Percentiles rank a stretch among this genome's conserved stretches.
Conservation (phyloP, 2,113 vertebrate species). For the Panurus biarmicus region DNA sequence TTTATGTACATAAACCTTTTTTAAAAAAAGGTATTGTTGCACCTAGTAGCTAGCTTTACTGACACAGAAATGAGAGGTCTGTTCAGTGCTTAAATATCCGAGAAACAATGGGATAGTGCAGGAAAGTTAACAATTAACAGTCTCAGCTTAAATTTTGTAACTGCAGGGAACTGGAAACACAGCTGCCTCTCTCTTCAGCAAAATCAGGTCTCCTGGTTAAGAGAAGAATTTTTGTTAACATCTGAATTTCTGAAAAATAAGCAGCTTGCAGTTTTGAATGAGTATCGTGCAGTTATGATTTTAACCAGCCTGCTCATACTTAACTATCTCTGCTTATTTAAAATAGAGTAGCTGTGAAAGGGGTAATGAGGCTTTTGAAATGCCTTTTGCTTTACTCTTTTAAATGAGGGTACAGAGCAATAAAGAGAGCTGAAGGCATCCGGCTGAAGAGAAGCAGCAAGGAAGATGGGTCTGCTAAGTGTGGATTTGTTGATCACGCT, state of each 20-base stretch:
- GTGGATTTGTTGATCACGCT: constrained; percentile 91
- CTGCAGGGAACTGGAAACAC: constrained; percentile 70
- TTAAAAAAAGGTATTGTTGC: constrained; percentile 55
- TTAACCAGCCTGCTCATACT: constrained; percentile 48
- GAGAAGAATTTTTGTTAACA: constrained; percentile 53
- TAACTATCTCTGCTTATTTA: constrained; percentile 57
- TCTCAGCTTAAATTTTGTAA: constrained; percentile 69
- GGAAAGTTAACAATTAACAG: constrained; percentile 68
- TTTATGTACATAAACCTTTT: constrained; percentile 64
- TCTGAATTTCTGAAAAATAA: constrained; percentile 61
- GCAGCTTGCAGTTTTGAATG: constrained; percentile 61
- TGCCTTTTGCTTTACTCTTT: constrained; percentile 49
- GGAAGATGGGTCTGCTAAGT: constrained; percentile 86
- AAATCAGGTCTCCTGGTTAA: constrained; percentile 69
- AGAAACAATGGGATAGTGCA: constrained; percentile 69
- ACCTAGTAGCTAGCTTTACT: constrained; percentile 66
- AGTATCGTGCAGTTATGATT: constrained; percentile 47
- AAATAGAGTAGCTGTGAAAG: constrained; percentile 32
- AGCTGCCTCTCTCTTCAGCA: constrained; percentile 65
- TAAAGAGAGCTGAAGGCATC: constrained; percentile 46
- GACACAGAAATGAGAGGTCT: constrained; percentile 30
- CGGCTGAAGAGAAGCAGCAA: constrained; percentile 41
- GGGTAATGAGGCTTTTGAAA: constrained; percentile 34
- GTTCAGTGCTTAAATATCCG: constrained; percentile 59
- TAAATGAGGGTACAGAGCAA: constrained; percentile 65